Percentiles rank a stretch among this genome's conserved stretches.
These are phyloP conservation scores for Rhadinocentrus ornatus DNA, from an alignment of 2,797 vertebrate genomes.

Conservation along the genomic window DNA sequence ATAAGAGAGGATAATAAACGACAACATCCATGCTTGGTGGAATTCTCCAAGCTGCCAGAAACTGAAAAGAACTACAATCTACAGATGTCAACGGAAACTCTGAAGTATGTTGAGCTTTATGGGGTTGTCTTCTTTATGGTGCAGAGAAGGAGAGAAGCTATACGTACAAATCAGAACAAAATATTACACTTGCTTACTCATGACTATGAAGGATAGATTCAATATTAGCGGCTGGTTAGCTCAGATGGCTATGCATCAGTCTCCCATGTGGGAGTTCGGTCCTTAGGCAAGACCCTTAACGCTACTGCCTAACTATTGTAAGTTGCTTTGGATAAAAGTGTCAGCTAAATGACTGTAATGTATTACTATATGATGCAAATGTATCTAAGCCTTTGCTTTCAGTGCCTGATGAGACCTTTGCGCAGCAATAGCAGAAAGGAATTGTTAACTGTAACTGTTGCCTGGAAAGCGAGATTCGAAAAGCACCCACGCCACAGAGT, in stretches of 20 bases:
- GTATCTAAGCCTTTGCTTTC: background rate
- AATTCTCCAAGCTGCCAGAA: constrained; percentile 97
- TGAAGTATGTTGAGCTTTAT: constrained; percentile 87
- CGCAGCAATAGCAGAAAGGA: background rate
- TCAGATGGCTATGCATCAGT: too few species aligned
- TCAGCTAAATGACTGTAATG: too few species aligned
- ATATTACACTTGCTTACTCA: background rate
- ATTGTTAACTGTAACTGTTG: too few species aligned
- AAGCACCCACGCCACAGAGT: too few species aligned
- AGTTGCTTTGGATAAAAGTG: too few species aligned
- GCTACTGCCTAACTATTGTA: too few species aligned
- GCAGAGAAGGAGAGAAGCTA: background rate
- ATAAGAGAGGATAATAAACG: constrained; percentile 98
- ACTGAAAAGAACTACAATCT: constrained; percentile 99
- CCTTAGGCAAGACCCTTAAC: too few species aligned
- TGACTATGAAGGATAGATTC: background rate
- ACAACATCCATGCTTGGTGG: constrained; percentile 97
- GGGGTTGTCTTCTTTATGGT: constrained; percentile 22
- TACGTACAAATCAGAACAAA: background rate
- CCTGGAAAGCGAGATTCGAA: too few species aligned
- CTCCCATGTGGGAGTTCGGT: too few species aligned
- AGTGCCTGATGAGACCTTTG: background rate
- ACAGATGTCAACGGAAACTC: constrained; percentile 99
- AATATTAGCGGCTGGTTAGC: too few species aligned
- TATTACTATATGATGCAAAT: background rate